A percentile compares a stretch with the other conserved stretches of the same genome.
phyloP scores from a whole-genome alignment of 2,113 vertebrate species.

The Glareola pratincola region DNA sequence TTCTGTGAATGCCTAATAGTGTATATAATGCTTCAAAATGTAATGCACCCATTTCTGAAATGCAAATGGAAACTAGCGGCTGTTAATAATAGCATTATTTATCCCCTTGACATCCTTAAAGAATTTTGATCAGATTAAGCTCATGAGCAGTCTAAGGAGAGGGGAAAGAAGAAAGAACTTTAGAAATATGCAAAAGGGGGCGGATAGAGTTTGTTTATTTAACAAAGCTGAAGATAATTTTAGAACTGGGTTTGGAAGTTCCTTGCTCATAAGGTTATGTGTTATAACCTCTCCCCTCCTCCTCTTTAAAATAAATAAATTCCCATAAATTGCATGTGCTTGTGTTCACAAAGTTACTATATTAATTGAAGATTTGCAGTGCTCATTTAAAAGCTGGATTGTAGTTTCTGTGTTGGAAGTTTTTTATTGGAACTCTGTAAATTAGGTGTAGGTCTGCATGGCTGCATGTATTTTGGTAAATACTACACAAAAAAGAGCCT shows the following conservation, averaged over 20 bases:
- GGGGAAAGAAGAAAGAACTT: not conserved
- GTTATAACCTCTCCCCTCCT: not conserved
- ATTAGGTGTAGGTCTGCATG: not conserved
- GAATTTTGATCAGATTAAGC: not conserved
- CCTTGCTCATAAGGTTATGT: not conserved
- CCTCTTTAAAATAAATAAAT: not conserved
- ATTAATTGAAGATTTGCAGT: not conserved
- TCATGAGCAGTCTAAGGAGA: not conserved
- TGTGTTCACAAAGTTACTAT: not conserved
- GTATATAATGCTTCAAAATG: not conserved
- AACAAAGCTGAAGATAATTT: not conserved
- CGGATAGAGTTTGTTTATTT: not conserved
- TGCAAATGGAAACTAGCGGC: not conserved
- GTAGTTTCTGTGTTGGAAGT: not conserved
- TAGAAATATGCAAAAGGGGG: not conserved
- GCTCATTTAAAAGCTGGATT: not conserved
- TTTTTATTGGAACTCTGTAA: not conserved
- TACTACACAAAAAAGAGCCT: not conserved
- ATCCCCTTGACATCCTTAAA: not conserved
- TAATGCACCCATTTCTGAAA: not conserved
- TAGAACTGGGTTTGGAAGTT: not conserved
- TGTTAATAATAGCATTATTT: constrained; percentile 10
- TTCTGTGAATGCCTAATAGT: not conserved
- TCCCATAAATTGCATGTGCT: not conserved
- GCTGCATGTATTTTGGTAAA: not conserved